phyloP scores from a whole-genome alignment of 2,797 vertebrate species.

The Mionectes olivaceus region DNA sequence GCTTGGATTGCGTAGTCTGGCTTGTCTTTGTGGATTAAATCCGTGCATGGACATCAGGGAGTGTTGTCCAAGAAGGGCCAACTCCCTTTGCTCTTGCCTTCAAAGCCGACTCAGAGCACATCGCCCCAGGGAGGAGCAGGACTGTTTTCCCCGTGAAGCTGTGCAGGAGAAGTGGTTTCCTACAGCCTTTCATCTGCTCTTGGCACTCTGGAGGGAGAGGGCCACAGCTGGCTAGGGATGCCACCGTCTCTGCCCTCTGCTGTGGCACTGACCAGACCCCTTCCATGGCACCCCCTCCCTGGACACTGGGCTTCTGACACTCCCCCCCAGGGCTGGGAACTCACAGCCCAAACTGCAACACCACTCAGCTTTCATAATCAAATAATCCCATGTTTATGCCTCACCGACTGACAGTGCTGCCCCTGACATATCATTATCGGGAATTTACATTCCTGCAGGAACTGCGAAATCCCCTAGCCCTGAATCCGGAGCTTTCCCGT shows the following conservation, averaged over 20 bases:
- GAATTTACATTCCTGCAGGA: slow-evolving; percentile 67
- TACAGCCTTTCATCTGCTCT: background rate
- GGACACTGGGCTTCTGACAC: accelerated
- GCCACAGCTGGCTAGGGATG: background rate
- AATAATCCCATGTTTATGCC: slow-evolving; percentile 57
- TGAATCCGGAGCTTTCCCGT: slow-evolving; percentile 50
- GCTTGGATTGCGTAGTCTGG: background rate
- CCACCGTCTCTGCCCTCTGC: background rate
- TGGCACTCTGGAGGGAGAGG: accelerated
- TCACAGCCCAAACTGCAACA: background rate
- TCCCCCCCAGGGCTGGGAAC: background rate
- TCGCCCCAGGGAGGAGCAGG: background rate
- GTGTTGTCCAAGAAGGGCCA: background rate
- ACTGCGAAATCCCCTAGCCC: background rate
- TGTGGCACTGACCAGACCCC: background rate
- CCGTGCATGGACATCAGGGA: no score
- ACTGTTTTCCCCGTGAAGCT: background rate
- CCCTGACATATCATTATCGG: slow-evolving; percentile 52
- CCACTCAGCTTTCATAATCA: slow-evolving; percentile 46
- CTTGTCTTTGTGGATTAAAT: background rate
- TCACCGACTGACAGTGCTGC: slow-evolving; percentile 26
- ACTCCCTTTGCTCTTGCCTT: background rate
- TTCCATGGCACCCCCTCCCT: background rate
- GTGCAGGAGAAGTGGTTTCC: background rate
- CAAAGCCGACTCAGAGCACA: background rate